phyloP scores from a whole-genome alignment of 2,113 vertebrate species.

The Saguinus midas region DNA sequence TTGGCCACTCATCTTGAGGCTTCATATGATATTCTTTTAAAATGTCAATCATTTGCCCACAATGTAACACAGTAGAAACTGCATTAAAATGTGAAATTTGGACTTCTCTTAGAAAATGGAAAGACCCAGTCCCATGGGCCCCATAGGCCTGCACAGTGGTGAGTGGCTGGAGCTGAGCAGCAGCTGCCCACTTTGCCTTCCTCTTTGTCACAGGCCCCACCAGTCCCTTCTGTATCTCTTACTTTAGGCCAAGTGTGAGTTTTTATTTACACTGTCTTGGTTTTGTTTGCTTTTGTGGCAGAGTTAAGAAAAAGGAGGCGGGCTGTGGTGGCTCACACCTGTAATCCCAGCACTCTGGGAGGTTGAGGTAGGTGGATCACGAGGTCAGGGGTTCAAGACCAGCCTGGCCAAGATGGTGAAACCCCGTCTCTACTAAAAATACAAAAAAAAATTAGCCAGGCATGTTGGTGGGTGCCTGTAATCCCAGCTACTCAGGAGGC shows the following conservation, averaged over 20 bases:
- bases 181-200: background rate
- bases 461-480: too few relatives aligned
- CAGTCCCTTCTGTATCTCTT: background rate
- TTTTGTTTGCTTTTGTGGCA: slow-evolving; percentile 35
- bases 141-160: background rate
- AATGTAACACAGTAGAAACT: slow-evolving; percentile 24
- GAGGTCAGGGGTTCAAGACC: too few relatives aligned
- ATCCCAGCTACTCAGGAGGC: too few relatives aligned
- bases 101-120: slow-evolving; percentile 12
- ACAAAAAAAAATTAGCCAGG: too few relatives aligned
- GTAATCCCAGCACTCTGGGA: too few relatives aligned
- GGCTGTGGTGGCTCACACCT: too few relatives aligned
- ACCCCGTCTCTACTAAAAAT: too few relatives aligned
- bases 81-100: slow-evolving; percentile 26
- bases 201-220: background rate
- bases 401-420: too few relatives aligned
- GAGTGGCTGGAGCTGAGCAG: background rate
- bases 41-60: background rate
- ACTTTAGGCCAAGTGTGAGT: slow-evolving; percentile 36
- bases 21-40: slow-evolving; percentile 2
- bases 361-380: too few relatives aligned
- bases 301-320: background rate
- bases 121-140: background rate
- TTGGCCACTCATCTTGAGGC: slow-evolving; percentile 16
- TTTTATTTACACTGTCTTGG: background rate